These are phyloP conservation scores for Plotosus lineatus DNA, from an alignment of 2,113 vertebrate species.

Conservation along the genomic window DNA sequence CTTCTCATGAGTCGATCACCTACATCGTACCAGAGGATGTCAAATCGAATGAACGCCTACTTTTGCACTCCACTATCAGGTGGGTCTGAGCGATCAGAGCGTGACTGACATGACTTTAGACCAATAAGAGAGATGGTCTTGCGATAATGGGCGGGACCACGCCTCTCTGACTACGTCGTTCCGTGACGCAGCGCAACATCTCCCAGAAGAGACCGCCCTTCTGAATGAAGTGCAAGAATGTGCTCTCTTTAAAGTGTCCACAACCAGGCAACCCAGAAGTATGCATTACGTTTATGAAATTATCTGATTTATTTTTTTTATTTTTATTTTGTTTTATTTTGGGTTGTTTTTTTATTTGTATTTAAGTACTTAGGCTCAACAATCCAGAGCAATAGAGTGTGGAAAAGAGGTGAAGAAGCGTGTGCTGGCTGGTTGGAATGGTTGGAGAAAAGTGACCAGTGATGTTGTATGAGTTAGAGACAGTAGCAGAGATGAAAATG, in stretches of 20 bases:
- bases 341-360: no score
- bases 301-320: not conserved
- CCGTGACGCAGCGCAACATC: slow-evolving; percentile 24
- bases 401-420: no score
- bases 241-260: not conserved
- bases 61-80: not conserved
- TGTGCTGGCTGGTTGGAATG: no score
- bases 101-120: not conserved
- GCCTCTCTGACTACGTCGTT: not conserved
- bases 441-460: no score
- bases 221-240: not conserved
- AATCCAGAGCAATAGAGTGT: no score
- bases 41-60: not conserved
- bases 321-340: no score
- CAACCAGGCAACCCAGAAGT: not conserved
- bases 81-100: not conserved
- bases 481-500: no score
- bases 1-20: not conserved
- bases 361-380: no score
- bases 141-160: not conserved
- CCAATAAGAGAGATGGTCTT: not conserved
- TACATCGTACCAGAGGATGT: not conserved
- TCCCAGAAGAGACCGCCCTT: slow-evolving; percentile 9
- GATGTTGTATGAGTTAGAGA: no score
- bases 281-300: not conserved